A percentile compares a stretch with the other conserved stretches of the same genome.
Evolutionary conservation across 2,888 invertebrate species (phyloP).

Genomic region (Drosophila testacea): DNA sequence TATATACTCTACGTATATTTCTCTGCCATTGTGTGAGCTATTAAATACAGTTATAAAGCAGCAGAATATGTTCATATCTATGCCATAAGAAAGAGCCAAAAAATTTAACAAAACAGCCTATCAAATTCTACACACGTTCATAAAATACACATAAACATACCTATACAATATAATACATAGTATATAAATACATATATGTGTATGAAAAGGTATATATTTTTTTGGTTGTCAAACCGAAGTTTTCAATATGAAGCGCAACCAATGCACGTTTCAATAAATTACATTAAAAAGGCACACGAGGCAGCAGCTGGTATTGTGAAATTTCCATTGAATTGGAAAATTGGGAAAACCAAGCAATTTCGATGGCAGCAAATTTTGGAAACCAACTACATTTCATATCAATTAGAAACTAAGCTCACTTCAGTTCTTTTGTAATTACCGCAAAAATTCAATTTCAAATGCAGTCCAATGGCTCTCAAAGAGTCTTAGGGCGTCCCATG

Average conservation of each 20-base stretch:
- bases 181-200: constrained; percentile 8
- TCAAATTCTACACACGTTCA: constrained; percentile 67
- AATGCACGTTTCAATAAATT: constrained; percentile 69
- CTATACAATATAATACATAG: constrained; percentile 10
- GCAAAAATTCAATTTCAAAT: not conserved
- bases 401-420: constrained; percentile 17
- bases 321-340: constrained; percentile 17
- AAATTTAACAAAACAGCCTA: constrained; percentile 31
- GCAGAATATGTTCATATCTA: constrained; percentile 53
- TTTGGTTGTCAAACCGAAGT: constrained; percentile 43
- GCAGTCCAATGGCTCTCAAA: not conserved
- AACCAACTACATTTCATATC: not conserved
- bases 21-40: constrained; percentile 32
- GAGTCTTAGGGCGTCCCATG: not conserved
- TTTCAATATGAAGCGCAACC: constrained; percentile 49
- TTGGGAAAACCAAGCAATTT: constrained; percentile 1
- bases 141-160: constrained; percentile 45
- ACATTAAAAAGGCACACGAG: constrained; percentile 50
- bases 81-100: constrained; percentile 4
- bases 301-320: constrained; percentile 25
- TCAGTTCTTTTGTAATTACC: not conserved
- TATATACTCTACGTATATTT: not conserved
- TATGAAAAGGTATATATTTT: constrained; percentile 30
- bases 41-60: constrained; percentile 61
- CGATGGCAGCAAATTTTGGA: not conserved